Conservation (phyloP, 2,888 invertebrate genomes). For the Ditula angustiorana region DNA sequence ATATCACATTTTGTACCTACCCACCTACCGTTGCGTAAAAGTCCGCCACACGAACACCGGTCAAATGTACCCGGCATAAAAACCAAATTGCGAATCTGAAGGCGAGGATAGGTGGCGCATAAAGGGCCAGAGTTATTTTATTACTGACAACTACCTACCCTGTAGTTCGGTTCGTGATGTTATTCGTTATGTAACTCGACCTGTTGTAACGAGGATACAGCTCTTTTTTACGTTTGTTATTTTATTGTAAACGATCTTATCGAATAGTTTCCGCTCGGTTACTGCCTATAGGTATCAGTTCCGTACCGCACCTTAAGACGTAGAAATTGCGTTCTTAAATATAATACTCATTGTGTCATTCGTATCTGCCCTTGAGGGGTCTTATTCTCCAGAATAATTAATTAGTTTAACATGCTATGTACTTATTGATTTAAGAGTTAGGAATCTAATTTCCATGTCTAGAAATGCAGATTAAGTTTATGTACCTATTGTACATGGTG, state of each 20-base stretch:
- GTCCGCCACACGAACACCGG: conserved; percentile 6
- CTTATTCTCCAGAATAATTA: no score
- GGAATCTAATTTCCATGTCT: no score
- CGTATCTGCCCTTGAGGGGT: no score
- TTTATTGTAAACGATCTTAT: neutral
- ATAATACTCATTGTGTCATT: no score
- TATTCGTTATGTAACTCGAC: neutral
- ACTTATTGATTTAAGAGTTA: no score
- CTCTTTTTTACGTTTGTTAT: neutral
- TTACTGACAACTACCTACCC: neutral
- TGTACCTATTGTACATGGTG: no score
- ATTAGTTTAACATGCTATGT: no score
- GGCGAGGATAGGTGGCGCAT: conserved; percentile 12
- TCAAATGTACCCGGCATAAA: conserved; percentile 22
- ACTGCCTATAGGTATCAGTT: neutral
- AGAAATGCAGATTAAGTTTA: no score
- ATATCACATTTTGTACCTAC: conserved; percentile 50
- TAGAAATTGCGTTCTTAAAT: no score
- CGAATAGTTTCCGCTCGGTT: neutral
- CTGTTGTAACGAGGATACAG: neutral
- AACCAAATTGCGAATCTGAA: conserved; percentile 29
- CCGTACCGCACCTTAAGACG: neutral
- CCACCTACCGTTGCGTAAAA: conserved; percentile 46
- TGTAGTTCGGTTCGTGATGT: conserved; percentile 5
- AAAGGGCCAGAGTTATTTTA: conserved; percentile 7